Evolutionary conservation across 2,113 vertebrate species (phyloP).

Genomic region (Jaculus jaculus): DNA sequence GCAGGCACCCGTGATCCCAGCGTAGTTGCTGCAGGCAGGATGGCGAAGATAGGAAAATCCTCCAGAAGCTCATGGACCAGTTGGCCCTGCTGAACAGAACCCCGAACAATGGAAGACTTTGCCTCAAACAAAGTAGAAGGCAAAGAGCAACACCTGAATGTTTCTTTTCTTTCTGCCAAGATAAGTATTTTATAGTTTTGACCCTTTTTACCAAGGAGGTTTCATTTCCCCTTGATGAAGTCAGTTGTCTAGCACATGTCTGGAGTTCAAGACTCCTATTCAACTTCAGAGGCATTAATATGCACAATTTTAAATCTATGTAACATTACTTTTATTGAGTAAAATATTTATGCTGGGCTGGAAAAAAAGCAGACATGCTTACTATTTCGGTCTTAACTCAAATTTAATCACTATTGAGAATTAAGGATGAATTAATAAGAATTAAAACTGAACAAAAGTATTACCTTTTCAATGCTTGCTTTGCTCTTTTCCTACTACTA

Average conservation of each 20-base stretch:
- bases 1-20: too few species aligned
- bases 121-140: too few species aligned
- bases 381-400: background rate
- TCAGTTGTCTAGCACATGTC: background rate
- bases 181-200: background rate
- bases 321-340: background rate
- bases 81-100: too few species aligned
- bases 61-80: too few species aligned
- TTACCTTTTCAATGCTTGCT: background rate
- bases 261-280: background rate
- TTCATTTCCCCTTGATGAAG: conserved; percentile 5
- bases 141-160: too few species aligned
- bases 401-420: background rate
- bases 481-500: background rate
- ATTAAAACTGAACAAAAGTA: background rate
- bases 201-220: background rate
- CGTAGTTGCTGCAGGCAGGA: too few species aligned
- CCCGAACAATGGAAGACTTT: too few species aligned
- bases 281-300: background rate
- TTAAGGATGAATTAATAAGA: background rate
- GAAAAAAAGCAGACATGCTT: background rate
- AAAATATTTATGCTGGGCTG: background rate
- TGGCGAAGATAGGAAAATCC: too few species aligned
- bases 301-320: background rate
- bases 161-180: too few species aligned